Base-by-base conservation (phyloP, 2,113 vertebrate species). In the Xenopus laevis region DNA sequence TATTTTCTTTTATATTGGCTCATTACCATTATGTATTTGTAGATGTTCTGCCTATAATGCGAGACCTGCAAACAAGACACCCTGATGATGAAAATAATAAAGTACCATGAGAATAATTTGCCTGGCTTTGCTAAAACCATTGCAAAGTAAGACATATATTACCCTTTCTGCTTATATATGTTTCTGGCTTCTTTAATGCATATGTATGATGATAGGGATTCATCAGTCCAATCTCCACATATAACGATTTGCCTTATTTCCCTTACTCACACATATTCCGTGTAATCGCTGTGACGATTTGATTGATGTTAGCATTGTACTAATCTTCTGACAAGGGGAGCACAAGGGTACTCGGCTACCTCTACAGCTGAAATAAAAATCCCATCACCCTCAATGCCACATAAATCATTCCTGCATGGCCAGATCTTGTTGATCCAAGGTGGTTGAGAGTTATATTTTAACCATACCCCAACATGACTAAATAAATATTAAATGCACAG, bases 21-120 rank as follows among this genome's bases (percentile, higher is more conserved):
- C 63, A 65, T 65, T 65, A 46, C 63, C 63, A 46, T 65, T 46
- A 65, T 65, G n/a, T 11, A 65, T 65, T 40, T 45, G 63, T 45
- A 65, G 44, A 65, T 65, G 40, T 65, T 65, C 40, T 18, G 45
- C 45, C 44, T 65, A 46, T 46, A 65, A 65, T 45, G 33, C 10
- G 16, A 46, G 10, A 21, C 33, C 18, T 59, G 55, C 17, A 60
- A 20, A 33, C 63, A 60, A 40, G 55, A 44, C 30, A 20, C 55
- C 12, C n/a, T 71, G 13, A 46, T 45, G 68, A 71, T 15, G n/a
- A 60, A 60, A 60, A 58, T 71, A 71, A 33, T 60, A 59, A 44
- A 13, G 17, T 46, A 71, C 44, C 15, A 50, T 16, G 17, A 16
- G 16, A 55, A 55, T 55, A n/a, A 55, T 55, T 55, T 55, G 17